Evolutionary conservation across 2,888 invertebrate species (phyloP).

Genomic region (Tubulanus polymorphus): DNA sequence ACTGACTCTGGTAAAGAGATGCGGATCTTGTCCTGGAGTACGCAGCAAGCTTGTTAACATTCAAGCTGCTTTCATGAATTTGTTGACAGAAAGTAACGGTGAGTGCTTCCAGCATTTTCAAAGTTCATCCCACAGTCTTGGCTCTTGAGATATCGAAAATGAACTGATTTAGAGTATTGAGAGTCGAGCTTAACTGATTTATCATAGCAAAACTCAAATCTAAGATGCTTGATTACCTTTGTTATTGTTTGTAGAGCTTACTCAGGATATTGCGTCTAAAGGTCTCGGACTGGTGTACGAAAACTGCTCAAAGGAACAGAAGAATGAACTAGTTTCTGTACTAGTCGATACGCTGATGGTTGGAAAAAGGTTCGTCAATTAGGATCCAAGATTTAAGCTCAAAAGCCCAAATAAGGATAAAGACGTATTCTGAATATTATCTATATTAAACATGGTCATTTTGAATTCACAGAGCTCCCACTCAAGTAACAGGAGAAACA

Average conservation of each 20-base stretch:
- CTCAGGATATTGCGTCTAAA: slow-evolving; percentile 89
- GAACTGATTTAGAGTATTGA: too few relatives aligned
- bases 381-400: too few relatives aligned
- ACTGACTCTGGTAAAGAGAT: slow-evolving; percentile 76
- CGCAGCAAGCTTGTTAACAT: slow-evolving; percentile 65
- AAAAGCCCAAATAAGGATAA: too few relatives aligned
- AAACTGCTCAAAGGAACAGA: slow-evolving; percentile 69
- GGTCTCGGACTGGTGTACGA: slow-evolving; percentile 85
- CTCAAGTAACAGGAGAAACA: slow-evolving; percentile 74
- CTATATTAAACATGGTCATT: slow-evolving; percentile 1
- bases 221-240: too few relatives aligned
- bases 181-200: too few relatives aligned
- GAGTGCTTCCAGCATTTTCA: slow-evolving; percentile 44
- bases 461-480: slow-evolving; percentile 23
- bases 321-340: slow-evolving; percentile 69
- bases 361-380: slow-evolving; percentile 62
- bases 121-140: too few relatives aligned
- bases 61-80: slow-evolving; percentile 80
- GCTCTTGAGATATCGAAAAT: too few relatives aligned
- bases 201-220: too few relatives aligned
- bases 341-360: slow-evolving; percentile 79
- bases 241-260: slow-evolving; percentile 65
- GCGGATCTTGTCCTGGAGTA: slow-evolving; percentile 67
- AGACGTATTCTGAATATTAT: background rate
- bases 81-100: slow-evolving; percentile 87